Base-by-base conservation (phyloP, 2,888 invertebrate genomes). In the Chydorus sphaericus region DNA sequence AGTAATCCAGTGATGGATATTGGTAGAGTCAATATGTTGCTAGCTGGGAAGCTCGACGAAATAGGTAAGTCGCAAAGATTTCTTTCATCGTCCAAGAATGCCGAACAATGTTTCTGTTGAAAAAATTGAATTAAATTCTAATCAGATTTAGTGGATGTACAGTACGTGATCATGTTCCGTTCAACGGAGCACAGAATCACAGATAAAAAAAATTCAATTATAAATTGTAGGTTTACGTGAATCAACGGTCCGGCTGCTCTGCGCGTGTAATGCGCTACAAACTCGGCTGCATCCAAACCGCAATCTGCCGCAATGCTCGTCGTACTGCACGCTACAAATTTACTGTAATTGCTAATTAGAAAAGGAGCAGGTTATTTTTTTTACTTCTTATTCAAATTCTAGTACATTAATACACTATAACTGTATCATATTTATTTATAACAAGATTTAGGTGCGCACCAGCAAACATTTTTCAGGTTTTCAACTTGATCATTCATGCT, bases 201-300 rank as follows among this genome's bases (percentile, higher is more conserved):
- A n/a, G n/a, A n/a, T n/a, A n/a, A n/a, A n/a, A 33, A 33, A 33
- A n/a, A n/a, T 33, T 11, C 36, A 11, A n/a, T 33, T 11, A 11
- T 33, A n/a, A 33, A n/a, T 28, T 26, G 6, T 4, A n/a, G 11
- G 7, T 14, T 56, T 53, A 56, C 56, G 20, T 51, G 51, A 36
- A 56, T 51, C n/a, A 56, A 16, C n/a, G 23, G 23, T 20, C 51
- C 56, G 11, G 52, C 49, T 18, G 56, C 56, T 33, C 50, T 30
- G 10, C 50, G 51, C 14, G 56, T 56, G 18, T 56, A 56, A 6
- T 33, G 23, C 14, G 56, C 37, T 18, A 56, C 56, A 50, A 56
- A 56, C 14, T 56, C 56, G 20, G 56, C 56, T 4, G 56, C 51
- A 14, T 49, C 50, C n/a, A n/a, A 30, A 23, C 56, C 56, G 36